These are phyloP conservation scores for Cynocephalus volans DNA, from an alignment of 2,113 vertebrate species.

Conservation along the genomic window DNA sequence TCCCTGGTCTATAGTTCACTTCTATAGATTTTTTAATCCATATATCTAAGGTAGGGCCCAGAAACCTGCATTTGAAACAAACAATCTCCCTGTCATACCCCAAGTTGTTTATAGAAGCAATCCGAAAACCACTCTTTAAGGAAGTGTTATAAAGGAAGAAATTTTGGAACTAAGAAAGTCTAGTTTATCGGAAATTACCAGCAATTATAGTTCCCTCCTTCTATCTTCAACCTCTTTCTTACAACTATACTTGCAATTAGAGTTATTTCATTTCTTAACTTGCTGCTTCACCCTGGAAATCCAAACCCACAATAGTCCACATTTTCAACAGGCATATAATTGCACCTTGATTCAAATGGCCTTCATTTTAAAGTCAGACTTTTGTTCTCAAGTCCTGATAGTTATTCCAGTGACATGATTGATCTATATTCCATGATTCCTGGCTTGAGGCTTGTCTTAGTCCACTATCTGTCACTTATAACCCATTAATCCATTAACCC, in stretches of 20 bases:
- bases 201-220: neutral
- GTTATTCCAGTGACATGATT: neutral
- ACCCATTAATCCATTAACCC: no score
- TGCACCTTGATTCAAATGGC: neutral
- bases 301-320: neutral
- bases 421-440: neutral
- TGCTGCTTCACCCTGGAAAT: neutral
- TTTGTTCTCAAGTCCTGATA: neutral
- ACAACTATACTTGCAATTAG: neutral
- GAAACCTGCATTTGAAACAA: slow-evolving; percentile 56
- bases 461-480: no score
- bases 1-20: neutral
- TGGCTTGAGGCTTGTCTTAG: neutral
- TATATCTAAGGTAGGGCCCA: slow-evolving; percentile 32
- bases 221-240: neutral
- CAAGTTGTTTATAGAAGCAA: neutral
- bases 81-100: neutral
- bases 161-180: neutral
- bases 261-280: slow-evolving; percentile 6
- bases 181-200: neutral
- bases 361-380: neutral
- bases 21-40: slow-evolving; percentile 5
- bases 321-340: neutral
- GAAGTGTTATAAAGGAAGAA: neutral
- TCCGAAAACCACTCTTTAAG: neutral